These are phyloP conservation scores for Gryon sp. DNA, from an alignment of 1,140 invertebrate genomes.

Conservation along the genomic window DNA sequence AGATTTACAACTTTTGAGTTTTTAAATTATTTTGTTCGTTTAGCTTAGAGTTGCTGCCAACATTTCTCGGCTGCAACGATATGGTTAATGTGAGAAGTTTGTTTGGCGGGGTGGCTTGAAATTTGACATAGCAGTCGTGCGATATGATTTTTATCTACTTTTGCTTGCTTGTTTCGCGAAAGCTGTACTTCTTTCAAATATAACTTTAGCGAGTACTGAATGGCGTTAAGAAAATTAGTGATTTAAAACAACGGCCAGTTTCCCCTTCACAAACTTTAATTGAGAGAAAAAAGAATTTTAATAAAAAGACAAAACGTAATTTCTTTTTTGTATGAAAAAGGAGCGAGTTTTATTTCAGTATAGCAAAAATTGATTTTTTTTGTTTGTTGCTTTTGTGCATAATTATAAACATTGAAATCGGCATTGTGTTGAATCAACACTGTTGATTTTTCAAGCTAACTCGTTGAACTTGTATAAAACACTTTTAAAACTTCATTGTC, in stretches of 20 bases:
- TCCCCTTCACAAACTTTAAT: conserved; percentile 43
- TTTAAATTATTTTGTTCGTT: conserved; percentile 42
- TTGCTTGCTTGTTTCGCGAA: conserved; percentile 1
- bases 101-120: conserved; percentile 17
- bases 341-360: too few relatives aligned
- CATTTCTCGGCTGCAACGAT: conserved; percentile 15
- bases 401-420: too few relatives aligned
- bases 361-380: too few relatives aligned
- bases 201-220: conserved; percentile 9
- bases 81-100: conserved; percentile 42
- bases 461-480: too few relatives aligned
- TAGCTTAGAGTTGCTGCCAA: conserved; percentile 21
- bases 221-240: conserved; percentile 53
- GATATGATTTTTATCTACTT: conserved; percentile 47
- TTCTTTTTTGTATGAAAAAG: conserved; percentile 33
- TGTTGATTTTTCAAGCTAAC: too few relatives aligned
- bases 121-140: conserved; percentile 24
- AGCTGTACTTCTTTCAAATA: conserved; percentile 18
- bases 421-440: too few relatives aligned
- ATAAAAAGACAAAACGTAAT: conserved; percentile 15
- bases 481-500: too few relatives aligned
- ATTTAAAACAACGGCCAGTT: conserved; percentile 61
- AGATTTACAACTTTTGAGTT: conserved; percentile 34
- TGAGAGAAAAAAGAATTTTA: conserved; percentile 37
- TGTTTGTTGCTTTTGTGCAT: too few relatives aligned